Percentiles rank a stretch among this genome's conserved stretches.
Conservation (phyloP, 1,140 invertebrate genomes). For the Ceratosolen fusciceps region DNA sequence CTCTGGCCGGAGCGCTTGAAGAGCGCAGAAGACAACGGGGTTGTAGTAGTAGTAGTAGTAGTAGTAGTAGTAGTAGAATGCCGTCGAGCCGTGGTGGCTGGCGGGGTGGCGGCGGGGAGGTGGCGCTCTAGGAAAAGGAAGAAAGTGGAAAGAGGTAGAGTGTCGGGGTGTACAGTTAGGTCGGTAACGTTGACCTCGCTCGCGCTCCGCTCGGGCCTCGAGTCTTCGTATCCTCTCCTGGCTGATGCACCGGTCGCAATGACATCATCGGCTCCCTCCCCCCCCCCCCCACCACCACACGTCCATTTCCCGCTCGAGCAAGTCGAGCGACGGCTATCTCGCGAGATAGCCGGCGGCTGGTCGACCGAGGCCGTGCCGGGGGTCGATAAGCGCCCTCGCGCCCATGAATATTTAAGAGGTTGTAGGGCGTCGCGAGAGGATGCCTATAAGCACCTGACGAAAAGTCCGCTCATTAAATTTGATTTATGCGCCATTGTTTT, state of each 20-base stretch:
- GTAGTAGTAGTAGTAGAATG: no score
- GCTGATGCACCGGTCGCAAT: background rate
- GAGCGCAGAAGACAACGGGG: no score
- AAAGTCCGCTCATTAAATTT: slow-evolving; percentile 34
- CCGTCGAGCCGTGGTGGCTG: no score
- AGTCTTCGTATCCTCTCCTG: background rate
- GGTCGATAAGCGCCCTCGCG: background rate
- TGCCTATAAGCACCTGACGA: slow-evolving; percentile 40
- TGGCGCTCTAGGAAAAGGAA: background rate
- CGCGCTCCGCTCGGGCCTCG: background rate
- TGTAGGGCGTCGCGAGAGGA: background rate
- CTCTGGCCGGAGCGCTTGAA: no score
- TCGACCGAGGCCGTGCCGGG: background rate
- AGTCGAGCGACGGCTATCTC: background rate
- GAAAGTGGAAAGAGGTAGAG: slow-evolving; percentile 13
- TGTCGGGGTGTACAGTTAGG: slow-evolving; percentile 36
- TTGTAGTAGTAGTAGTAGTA: no score
- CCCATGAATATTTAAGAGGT: slow-evolving; percentile 41
- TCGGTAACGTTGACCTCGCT: slow-evolving; percentile 42
- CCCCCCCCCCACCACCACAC: background rate
- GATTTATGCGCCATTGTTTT: slow-evolving; percentile 43
- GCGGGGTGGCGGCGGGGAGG: background rate
- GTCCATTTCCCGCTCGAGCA: no score
- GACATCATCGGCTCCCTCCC: slow-evolving; percentile 9
- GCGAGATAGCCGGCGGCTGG: background rate